Evolutionary conservation across 2,113 vertebrate genomes (phyloP).

Genomic region (Pluvialis apricaria): DNA sequence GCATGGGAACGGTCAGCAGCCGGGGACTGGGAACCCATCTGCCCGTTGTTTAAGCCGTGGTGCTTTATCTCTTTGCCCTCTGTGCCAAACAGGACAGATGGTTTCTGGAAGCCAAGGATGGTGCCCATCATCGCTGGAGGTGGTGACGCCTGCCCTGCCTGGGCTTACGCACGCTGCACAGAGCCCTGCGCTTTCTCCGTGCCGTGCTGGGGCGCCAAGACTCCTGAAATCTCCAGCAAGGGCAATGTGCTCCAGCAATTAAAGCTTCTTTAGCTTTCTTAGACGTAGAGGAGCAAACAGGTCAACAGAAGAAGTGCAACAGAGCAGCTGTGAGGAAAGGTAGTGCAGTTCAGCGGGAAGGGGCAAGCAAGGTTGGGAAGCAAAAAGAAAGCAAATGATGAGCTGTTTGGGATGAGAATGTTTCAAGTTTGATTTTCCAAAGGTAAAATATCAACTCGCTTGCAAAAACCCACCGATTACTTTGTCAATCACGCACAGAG

Average conservation of each 20-base stretch:
- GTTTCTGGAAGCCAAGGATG: neutral
- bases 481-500: neutral
- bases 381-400: neutral
- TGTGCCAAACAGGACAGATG: neutral
- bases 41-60: rapidly evolving
- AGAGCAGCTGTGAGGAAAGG: neutral
- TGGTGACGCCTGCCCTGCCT: neutral
- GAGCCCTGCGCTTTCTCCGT: neutral
- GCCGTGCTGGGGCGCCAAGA: neutral
- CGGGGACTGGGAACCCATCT: rapidly evolving
- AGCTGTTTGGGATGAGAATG: neutral
- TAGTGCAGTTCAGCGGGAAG: neutral
- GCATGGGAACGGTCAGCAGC: rapidly evolving
- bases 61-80: neutral
- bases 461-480: neutral
- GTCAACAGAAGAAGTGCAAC: too few species aligned
- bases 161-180: rapidly evolving
- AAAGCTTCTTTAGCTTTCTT: neutral
- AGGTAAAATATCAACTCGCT: neutral
- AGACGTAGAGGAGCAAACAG: neutral
- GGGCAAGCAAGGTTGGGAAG: neutral
- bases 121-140: rapidly evolving
- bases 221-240: neutral
- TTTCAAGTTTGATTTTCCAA: neutral
- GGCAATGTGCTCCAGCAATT: neutral